A percentile compares a stretch with the other conserved stretches of the same genome.
Conservation (phyloP, 2,888 invertebrate genomes). For the Erebia aethiops region DNA sequence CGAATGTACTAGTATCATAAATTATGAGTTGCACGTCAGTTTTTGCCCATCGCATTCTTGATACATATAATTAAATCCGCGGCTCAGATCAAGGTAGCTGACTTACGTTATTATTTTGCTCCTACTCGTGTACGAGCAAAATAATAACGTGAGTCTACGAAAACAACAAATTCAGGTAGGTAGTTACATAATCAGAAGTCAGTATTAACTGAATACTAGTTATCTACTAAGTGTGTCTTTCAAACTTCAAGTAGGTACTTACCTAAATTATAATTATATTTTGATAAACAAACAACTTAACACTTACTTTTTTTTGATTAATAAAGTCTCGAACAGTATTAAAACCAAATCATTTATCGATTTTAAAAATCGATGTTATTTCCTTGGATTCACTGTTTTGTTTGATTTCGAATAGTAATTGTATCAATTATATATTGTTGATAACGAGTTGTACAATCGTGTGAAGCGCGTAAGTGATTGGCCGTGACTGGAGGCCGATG, state of each 20-base stretch:
- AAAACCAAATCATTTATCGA: background rate
- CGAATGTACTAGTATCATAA: no score
- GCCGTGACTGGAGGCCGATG: constrained; percentile 48
- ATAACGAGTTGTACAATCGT: background rate
- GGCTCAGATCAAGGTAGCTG: no score
- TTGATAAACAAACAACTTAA: background rate
- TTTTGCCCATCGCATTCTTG: no score
- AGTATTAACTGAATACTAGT: no score
- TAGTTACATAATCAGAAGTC: no score
- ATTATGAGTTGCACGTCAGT: no score
- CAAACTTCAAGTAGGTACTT: background rate
- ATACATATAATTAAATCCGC: no score
- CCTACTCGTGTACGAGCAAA: no score
- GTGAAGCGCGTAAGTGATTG: constrained; percentile 41
- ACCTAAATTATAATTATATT: background rate
- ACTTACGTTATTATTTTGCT: no score
- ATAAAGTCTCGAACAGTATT: background rate
- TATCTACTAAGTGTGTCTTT: no score
- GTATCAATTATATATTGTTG: background rate
- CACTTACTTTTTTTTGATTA: background rate
- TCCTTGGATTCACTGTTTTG: background rate
- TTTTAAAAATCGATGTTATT: background rate
- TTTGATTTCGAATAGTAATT: background rate
- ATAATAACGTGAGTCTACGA: no score
- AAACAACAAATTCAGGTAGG: no score